Percentiles rank a stretch among this genome's conserved stretches.
phyloP scores from a whole-genome alignment of 1,140 invertebrate species.

The Tribolium madens region DNA sequence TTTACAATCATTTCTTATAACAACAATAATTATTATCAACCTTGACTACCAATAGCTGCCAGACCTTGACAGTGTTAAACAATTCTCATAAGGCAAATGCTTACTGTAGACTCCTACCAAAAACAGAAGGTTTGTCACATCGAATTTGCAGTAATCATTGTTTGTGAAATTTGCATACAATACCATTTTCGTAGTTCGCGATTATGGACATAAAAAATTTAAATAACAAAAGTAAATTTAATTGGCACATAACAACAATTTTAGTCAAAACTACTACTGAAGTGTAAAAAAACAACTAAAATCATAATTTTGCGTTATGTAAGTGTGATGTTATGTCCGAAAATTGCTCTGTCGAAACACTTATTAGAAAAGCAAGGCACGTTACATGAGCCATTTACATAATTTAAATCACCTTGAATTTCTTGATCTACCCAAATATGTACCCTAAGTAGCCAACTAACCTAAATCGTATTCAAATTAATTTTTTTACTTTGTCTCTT shows the following conservation, averaged over 20 bases:
- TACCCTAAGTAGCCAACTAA: neutral
- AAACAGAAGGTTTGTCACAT: neutral
- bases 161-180: slow-evolving; percentile 10
- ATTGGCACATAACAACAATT: no score
- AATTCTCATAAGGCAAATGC: slow-evolving; percentile 9
- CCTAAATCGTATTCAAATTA: slow-evolving; percentile 5
- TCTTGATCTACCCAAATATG: neutral
- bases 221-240: neutral
- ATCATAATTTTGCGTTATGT: no score
- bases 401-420: slow-evolving; percentile 16
- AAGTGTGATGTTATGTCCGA: no score
- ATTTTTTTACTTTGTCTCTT: slow-evolving; percentile 1
- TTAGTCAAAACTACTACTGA: no score
- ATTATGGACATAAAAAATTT: neutral
- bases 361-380: no score
- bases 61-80: slow-evolving; percentile 28
- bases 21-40: slow-evolving; percentile 9
- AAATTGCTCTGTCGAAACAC: no score
- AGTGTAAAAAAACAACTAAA: no score
- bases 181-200: neutral
- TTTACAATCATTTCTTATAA: neutral
- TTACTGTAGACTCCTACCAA: neutral
- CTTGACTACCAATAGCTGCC: slow-evolving; percentile 1
- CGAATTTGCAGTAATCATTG: no score
- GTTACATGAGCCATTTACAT: no score